Evolutionary conservation across 2,113 vertebrate species (phyloP), one percentile per base, ranked within the genome.

Genomic region (Paramormyrops kingsleyae): DNA sequence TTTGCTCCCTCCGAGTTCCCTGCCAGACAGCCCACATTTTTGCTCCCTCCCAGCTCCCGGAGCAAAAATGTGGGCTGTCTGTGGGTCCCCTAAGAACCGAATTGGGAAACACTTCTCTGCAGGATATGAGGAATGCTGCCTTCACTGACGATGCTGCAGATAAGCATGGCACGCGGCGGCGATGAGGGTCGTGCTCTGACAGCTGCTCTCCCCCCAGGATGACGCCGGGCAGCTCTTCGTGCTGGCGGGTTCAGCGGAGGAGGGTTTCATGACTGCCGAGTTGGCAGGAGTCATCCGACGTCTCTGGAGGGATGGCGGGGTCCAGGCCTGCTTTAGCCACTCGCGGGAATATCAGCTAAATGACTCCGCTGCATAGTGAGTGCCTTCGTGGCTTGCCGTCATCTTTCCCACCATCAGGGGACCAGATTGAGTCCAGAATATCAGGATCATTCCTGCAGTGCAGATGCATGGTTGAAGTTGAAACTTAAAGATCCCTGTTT

Each of bases 321-420:
- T 99, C 56, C 97, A 99, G 92, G 96, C 97, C 88, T 99, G 98
- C 94, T 99, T 99, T 93, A 95, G 96, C 92, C 97, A 98, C 94
- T 99, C 99, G 90, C 96, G 99, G 80, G 99, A 99, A 92, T 99
- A 99, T 93, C 99, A 99, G 92, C 98, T 99, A 86, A 99, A 99
- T 74, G 99, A 99, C 92, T 99, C 99, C 15, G 98, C 99, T 53
- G 97, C 98, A 89, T 99, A 99, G 99, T 99, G 95, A 99, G 99
- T 96, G 86, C 47, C 88, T 52, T 6, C 10, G 9, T 17, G 74
- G 24, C 74, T 19, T 80, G 62, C 62, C 31, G 10, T 31, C 62
- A 2, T 31, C 62, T 70, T 31, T 70, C 9, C 62, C n/a, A 31
- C 62, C 0, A 13, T 31, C 8, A 66, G 9, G 3, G 62, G n/a